These are phyloP conservation scores for Endomychus coccineus DNA, from an alignment of 2,888 invertebrate species.

Conservation along the genomic window DNA sequence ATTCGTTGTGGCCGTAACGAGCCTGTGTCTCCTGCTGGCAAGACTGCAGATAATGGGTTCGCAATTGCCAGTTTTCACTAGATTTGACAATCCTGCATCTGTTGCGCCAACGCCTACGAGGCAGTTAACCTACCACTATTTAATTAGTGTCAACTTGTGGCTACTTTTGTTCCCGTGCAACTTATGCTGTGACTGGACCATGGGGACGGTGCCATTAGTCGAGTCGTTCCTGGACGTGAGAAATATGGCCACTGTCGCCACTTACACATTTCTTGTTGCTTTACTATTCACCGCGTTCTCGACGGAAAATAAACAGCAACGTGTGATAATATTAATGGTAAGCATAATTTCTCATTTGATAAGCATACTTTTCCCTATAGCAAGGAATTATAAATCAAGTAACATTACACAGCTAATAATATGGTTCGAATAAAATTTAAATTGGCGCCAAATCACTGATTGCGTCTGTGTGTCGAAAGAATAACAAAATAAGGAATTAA, in stretches of 20 bases:
- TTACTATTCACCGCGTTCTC: conserved; percentile 51
- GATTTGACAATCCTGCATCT: conserved; percentile 96
- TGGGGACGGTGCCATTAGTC: conserved; percentile 89
- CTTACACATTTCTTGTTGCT: conserved; percentile 56
- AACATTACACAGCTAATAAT: no score
- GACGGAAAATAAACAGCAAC: conserved; percentile 55
- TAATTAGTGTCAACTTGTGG: conserved; percentile 86
- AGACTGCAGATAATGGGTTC: conserved; percentile 94
- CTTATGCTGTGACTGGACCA: conserved; percentile 97
- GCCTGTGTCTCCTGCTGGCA: conserved; percentile 70
- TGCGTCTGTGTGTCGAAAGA: no score
- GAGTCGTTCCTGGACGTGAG: conserved; percentile 71
- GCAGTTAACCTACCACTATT: conserved; percentile 88
- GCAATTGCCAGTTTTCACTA: conserved; percentile 91
- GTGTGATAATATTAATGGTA: conserved; percentile 63
- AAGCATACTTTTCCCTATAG: no score
- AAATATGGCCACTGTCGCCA: conserved; percentile 69
- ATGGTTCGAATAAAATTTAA: no score
- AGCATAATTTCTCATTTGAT: no score
- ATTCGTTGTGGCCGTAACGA: conserved; percentile 70
- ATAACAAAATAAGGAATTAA: no score
- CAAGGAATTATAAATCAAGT: no score
- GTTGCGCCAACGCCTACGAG: conserved; percentile 74
- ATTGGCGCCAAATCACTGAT: no score
- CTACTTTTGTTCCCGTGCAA: conserved; percentile 81